phyloP scores from a whole-genome alignment of 1,140 invertebrate species.

The Drosophila ironensis region DNA sequence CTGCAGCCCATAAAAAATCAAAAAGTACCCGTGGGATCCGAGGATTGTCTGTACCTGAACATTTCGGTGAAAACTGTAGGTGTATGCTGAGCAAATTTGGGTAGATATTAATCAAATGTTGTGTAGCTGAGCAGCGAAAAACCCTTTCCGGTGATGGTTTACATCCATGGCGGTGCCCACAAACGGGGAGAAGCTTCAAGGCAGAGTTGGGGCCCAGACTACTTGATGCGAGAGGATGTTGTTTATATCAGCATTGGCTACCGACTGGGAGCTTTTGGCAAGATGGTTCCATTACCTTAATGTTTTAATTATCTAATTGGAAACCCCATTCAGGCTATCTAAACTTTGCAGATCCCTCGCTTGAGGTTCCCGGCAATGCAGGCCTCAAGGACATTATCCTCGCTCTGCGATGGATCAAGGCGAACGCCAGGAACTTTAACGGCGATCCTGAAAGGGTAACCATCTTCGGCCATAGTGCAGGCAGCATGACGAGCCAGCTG shows the following conservation, averaged over 20 bases:
- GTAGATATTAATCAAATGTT: background rate
- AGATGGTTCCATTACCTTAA: background rate
- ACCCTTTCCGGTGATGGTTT: constrained; percentile 86
- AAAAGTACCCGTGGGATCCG: constrained; percentile 65
- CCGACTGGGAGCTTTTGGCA: background rate
- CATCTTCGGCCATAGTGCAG: constrained; percentile 83
- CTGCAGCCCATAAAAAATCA: constrained; percentile 24
- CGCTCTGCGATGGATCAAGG: constrained; percentile 84
- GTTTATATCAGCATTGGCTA: background rate
- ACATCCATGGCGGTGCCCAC: constrained; percentile 87
- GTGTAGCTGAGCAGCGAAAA: constrained; percentile 43
- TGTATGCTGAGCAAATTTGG: background rate
- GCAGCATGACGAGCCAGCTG: constrained; percentile 74
- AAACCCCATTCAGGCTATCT: constrained; percentile 71
- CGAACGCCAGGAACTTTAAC: constrained; percentile 85
- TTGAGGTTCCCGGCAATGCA: constrained; percentile 84
- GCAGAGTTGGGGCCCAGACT: constrained; percentile 81
- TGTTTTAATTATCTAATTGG: background rate
- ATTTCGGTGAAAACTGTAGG: constrained; percentile 74
- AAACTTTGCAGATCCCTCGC: constrained; percentile 85
- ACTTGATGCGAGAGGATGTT: constrained; percentile 82
- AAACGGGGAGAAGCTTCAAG: constrained; percentile 81
- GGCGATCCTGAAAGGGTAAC: constrained; percentile 84
- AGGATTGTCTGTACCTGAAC: constrained; percentile 83
- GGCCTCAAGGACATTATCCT: constrained; percentile 83